A percentile compares a stretch with the other conserved stretches of the same genome.
phyloP scores from a whole-genome alignment of 2,797 vertebrate genomes.

The Dryobates pubescens region DNA sequence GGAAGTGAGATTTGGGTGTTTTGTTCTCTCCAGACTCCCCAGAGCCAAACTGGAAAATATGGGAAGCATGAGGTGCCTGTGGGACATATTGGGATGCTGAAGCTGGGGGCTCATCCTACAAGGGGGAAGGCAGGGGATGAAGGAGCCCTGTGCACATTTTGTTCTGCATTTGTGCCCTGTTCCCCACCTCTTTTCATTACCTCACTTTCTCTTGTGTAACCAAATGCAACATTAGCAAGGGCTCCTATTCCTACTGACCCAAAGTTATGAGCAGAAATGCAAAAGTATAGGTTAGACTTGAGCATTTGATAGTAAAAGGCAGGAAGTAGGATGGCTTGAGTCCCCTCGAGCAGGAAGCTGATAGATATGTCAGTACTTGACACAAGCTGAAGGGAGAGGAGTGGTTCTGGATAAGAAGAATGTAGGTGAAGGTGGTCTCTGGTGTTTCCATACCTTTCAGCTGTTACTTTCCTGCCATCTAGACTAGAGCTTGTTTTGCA shows the following conservation, averaged over 20 bases:
- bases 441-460: background rate
- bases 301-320: background rate
- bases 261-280: background rate
- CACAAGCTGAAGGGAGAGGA: background rate
- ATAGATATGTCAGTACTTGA: background rate
- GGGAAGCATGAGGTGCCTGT: background rate
- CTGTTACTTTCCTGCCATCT: background rate
- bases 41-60: accelerated
- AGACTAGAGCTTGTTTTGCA: background rate
- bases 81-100: background rate
- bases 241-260: too few species aligned
- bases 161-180: accelerated
- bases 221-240: background rate
- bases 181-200: background rate
- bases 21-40: background rate
- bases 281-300: background rate
- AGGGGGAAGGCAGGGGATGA: background rate
- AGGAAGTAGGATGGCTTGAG: background rate
- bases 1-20: too few species aligned
- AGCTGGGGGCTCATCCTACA: too few species aligned
- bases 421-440: background rate
- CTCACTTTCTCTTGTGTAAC: background rate
- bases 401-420: background rate
- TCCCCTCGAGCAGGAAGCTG: background rate
- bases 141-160: background rate